Base-by-base conservation (phyloP, 1,140 invertebrate species). In the Dinoponera quadriceps region DNA sequence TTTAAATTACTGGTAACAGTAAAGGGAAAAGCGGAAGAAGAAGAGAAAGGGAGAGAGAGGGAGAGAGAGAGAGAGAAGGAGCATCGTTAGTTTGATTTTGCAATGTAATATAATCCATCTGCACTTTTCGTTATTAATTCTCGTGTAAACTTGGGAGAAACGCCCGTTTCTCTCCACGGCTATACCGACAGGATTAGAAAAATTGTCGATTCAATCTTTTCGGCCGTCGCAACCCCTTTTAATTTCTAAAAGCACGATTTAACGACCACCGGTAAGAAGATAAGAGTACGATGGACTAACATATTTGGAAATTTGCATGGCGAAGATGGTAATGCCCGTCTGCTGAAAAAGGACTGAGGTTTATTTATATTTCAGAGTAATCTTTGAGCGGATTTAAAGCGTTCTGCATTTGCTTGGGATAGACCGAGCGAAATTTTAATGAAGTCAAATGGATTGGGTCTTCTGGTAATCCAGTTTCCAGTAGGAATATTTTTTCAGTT, bases 311-410 rank as follows among this genome's bases (percentile, higher is more conserved):
- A 49, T 59, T 78, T 29, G 0, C 77, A 59, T 49, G 38, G 29
- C 25, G 60, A 66, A 77, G 44, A 54, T 77, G 16, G 20, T 66
- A 38, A 77, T 77, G 20, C 16, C 65, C 14, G 44, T 38, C 33
- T 54, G 29, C 48, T 38, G 73, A 66, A 65, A 16, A 20, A 33
- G 14, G 33, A 11, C 38, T 14, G 3, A 27, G 16, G 48, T 20
- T 84, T 84, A 78, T 85, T 85, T 85, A 74, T 81, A 81, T 85
- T 86, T 85, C 55, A 68, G 18, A n/a, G 25, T 82, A 60, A 71
- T 81, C 66, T 4, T 71, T 22, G 66, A 72, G 65, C 20, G 29
- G 54, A 71, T 71, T 80, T 55, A 54, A 20, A 20, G 49, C 25
- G 49, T 63, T 72, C 66, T n/a, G 74, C 74, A 66, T 77, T 66